Base-by-base conservation (phyloP, 2,888 invertebrate genomes). In the Apotomis turbidana region DNA sequence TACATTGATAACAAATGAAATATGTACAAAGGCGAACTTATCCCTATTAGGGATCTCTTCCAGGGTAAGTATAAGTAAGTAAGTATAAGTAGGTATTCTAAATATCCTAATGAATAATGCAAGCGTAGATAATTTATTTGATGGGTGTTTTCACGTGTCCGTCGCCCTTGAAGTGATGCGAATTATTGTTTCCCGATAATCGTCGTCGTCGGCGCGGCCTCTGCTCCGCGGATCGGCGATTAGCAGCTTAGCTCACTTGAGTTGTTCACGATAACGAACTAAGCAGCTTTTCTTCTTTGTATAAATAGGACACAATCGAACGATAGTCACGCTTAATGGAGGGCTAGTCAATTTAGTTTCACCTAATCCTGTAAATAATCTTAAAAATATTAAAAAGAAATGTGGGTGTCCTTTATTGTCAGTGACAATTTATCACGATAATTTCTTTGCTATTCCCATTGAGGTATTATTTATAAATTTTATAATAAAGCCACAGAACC, bases 111-210 rank as follows among this genome's bases (percentile, higher is more conserved):
- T 55, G 15, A 55, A 10, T 10, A 36, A 54, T 54, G 13, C 15
- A 54, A 58, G 38, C 38, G 41, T 13, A 13, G 3, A 10, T 55
- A 38, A 58, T 58, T 38, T 58, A 58, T 54, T 60, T 61, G 13
- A 70, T 38, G 46, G 6, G 27, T 59, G 60, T 66, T 52, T 59
- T 44, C 6, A 55, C 58, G 51, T 38, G 4, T 12, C 3, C 51
- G 5, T 4, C 15, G 10, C 9, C 27, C 10, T 44, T 55, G 61
- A 61, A 51, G 66, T 41, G 36, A 41, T 5, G 63, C 52, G 36
- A 41, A 41, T 41, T 41, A 70, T 70, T 52, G 63, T 59, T 59
- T 64, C 44, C 44, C 70, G 64, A 70, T 70, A 64, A 64, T 60
- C 52, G 70, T 6, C 52, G 70, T 6, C 58, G 63, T 3, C 51